Conservation (phyloP, 2,797 vertebrate genomes). For the Hydrolagus colliei region DNA sequence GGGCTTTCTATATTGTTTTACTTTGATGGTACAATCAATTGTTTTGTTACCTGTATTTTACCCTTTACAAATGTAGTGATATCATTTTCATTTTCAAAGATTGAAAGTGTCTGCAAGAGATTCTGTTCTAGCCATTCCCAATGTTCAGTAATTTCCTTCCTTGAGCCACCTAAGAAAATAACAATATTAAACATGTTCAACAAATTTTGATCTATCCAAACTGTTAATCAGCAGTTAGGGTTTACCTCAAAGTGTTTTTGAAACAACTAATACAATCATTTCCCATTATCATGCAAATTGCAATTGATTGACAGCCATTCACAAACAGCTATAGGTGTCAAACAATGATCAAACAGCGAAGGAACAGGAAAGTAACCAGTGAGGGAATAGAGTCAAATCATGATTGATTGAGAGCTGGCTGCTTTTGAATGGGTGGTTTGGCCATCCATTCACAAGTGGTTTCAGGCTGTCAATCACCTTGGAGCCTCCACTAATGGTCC, state of each 20-base stretch:
- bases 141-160: constrained; percentile 92
- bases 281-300: neutral
- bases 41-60: constrained; percentile 79
- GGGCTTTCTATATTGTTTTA: neutral
- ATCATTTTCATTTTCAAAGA: constrained; percentile 96
- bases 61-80: constrained; percentile 95
- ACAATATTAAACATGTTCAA: neutral
- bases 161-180: constrained; percentile 70
- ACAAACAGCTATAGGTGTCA: neutral
- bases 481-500: too few species aligned
- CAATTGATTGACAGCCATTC: neutral
- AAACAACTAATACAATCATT: neutral
- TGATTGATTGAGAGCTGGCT: too few species aligned
- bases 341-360: neutral
- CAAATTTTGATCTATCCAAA: neutral
- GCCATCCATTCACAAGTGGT: too few species aligned
- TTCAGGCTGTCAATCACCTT: too few species aligned
- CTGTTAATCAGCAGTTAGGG: too few species aligned
- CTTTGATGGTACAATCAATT: neutral
- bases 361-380: neutral
- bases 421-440: too few species aligned
- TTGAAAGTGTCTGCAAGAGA: constrained; percentile 89
- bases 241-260: neutral
- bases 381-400: neutral
- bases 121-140: constrained; percentile 98